These are phyloP conservation scores for Misgurnus anguillicaudatus DNA, from an alignment of 2,113 vertebrate species.

Conservation along the genomic window DNA sequence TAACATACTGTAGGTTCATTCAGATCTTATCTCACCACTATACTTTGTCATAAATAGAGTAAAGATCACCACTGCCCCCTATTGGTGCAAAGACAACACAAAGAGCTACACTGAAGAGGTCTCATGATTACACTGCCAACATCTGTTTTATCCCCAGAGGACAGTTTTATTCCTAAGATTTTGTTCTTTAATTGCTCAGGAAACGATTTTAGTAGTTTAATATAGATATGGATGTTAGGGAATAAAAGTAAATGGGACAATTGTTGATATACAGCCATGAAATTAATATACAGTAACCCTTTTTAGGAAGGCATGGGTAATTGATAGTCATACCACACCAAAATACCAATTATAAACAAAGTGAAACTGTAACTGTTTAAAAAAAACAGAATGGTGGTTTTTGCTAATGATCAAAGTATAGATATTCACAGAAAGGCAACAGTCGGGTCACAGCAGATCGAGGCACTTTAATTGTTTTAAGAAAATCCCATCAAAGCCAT, in stretches of 20 bases:
- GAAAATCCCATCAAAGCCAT: neutral
- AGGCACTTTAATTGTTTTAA: neutral
- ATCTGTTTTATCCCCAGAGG: no score
- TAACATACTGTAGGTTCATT: neutral
- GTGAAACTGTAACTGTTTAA: no score
- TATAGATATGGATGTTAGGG: no score
- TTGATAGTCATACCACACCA: no score
- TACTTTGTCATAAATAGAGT: neutral
- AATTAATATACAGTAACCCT: neutral
- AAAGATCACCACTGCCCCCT: constrained; percentile 68
- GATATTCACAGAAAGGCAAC: neutral
- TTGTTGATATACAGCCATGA: no score
- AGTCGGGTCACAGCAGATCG: neutral
- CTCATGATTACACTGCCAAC: neutral
- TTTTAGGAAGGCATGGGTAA: neutral
- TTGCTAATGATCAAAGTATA: no score
- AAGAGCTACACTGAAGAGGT: neutral
- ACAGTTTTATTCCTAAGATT: no score
- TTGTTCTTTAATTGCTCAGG: no score
- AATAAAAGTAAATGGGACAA: no score
- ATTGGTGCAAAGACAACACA: constrained; percentile 44
- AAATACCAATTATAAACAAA: no score
- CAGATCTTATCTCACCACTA: neutral
- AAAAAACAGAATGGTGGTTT: no score
- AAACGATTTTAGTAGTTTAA: no score